Evolutionary conservation across 2,113 vertebrate genomes (phyloP).

Genomic region (Phaethon lepturus): DNA sequence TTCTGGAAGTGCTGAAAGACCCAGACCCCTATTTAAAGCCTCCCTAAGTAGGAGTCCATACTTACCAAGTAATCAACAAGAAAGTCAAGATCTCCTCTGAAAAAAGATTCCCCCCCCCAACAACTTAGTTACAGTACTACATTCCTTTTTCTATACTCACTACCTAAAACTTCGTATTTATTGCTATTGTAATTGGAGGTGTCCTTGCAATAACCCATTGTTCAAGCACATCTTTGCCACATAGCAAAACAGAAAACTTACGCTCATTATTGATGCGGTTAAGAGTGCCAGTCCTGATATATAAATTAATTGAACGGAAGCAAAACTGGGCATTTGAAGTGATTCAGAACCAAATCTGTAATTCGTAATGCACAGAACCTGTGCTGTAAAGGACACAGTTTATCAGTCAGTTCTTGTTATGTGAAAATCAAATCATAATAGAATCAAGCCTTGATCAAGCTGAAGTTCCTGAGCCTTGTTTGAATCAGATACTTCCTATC

Average conservation of each 20-base stretch:
- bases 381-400: background rate
- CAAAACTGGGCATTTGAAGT: background rate
- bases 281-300: background rate
- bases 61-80: background rate
- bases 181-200: background rate
- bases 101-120: background rate
- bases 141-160: background rate
- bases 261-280: rapidly evolving
- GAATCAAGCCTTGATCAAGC: background rate
- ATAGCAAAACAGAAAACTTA: background rate
- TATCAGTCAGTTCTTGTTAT: background rate
- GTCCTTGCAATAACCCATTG: background rate
- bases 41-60: background rate
- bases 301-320: background rate
- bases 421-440: background rate
- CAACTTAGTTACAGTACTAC: background rate
- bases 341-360: background rate
- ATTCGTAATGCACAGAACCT: background rate
- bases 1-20: background rate
- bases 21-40: background rate
- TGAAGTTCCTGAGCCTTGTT: background rate
- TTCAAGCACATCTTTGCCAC: background rate
- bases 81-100: background rate
- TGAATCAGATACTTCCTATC: background rate
- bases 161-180: background rate